Evolutionary conservation across 1,140 invertebrate species (phyloP).

Genomic region (Zaprionus tsacasi): DNA sequence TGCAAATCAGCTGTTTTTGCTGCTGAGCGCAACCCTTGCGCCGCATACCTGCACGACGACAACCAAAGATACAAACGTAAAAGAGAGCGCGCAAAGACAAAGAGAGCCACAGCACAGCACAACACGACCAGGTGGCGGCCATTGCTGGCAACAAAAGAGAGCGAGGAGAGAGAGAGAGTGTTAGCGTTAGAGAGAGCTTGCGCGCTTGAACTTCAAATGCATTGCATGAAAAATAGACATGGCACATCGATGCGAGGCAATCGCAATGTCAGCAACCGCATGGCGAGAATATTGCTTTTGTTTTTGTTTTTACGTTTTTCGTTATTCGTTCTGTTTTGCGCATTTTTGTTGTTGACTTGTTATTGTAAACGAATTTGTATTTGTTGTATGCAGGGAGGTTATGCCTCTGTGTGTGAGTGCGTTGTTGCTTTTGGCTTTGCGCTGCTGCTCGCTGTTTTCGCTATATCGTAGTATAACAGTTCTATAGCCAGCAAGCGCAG

Average conservation of each 20-base stretch:
- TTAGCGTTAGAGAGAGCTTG: constrained; percentile 54
- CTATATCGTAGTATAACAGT: constrained; percentile 77
- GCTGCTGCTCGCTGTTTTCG: constrained; percentile 29
- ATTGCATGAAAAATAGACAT: constrained; percentile 48
- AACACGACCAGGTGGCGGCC: constrained; percentile 19
- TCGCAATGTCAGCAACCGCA: constrained; percentile 52
- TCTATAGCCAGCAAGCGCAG: constrained; percentile 27
- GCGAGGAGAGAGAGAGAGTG: constrained; percentile 13
- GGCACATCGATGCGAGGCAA: constrained; percentile 27
- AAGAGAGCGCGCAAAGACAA: constrained; percentile 32
- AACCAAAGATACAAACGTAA: background rate
- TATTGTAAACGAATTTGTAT: constrained; percentile 43
- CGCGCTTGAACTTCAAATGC: constrained; percentile 81
- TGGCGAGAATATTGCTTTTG: constrained; percentile 39
- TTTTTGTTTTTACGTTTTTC: constrained; percentile 4
- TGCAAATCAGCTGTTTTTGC: constrained; percentile 64
- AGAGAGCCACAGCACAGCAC: constrained; percentile 17
- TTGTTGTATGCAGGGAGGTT: constrained; percentile 48
- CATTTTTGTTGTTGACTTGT: constrained; percentile 9
- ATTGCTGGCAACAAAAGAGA: constrained; percentile 6
- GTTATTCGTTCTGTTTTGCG: constrained; percentile 8
- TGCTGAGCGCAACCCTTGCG: constrained; percentile 45
- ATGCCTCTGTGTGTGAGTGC: constrained; percentile 5
- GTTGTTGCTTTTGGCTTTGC: constrained; percentile 43
- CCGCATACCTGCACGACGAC: constrained; percentile 37